phyloP scores from a whole-genome alignment of 2,888 invertebrate genomes.

The Helobdella robusta region DNA sequence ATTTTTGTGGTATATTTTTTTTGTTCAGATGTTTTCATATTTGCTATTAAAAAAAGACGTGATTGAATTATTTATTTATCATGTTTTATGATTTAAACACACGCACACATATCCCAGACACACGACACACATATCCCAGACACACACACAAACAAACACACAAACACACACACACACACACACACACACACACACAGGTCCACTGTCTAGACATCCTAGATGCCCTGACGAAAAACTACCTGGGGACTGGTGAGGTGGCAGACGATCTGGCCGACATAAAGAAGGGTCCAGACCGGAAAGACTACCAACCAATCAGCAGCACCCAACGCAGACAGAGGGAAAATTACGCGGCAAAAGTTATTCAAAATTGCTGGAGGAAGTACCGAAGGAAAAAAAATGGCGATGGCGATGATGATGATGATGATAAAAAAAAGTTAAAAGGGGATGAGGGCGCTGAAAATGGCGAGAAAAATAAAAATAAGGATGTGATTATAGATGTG shows the following conservation, averaged over 20 bases:
- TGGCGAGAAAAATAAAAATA: too few species aligned
- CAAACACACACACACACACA: too few species aligned
- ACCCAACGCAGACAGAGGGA: constrained; percentile 91
- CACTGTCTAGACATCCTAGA: constrained; percentile 97
- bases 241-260: constrained; percentile 71
- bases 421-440: background rate
- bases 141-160: too few species aligned
- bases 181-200: too few species aligned
- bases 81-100: too few species aligned
- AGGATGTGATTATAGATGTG: too few species aligned
- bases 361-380: constrained; percentile 60
- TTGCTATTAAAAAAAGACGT: too few species aligned
- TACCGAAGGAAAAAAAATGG: constrained; percentile 17
- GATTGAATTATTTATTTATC: too few species aligned
- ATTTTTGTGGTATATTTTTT: too few species aligned
- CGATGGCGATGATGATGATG: background rate
- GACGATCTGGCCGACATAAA: constrained; percentile 32
- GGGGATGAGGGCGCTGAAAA: background rate
- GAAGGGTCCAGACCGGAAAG: constrained; percentile 59
- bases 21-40: too few species aligned
- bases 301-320: constrained; percentile 86
- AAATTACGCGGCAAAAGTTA: constrained; percentile 86
- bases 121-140: too few species aligned
- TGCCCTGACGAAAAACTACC: constrained; percentile 95
- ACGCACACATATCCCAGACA: too few species aligned